phyloP scores from a whole-genome alignment of 2,113 vertebrate genomes.

The Pelodiscus sinensis region DNA sequence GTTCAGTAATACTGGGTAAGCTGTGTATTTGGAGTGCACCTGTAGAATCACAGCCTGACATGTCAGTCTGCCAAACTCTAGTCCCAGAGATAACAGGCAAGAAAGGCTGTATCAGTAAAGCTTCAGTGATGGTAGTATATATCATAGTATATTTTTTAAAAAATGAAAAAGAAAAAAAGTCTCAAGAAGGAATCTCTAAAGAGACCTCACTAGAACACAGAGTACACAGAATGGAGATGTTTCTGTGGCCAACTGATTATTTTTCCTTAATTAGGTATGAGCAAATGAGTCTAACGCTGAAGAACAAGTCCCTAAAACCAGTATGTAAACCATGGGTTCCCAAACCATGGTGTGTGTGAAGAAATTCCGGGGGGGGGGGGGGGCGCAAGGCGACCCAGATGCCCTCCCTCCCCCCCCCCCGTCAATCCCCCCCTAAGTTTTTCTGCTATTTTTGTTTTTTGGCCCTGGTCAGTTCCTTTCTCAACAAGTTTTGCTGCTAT shows the following conservation, averaged over 20 bases:
- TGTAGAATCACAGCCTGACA: background rate
- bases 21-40: background rate
- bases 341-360: too few relatives aligned
- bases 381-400: too few relatives aligned
- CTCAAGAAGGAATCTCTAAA: conserved; percentile 3
- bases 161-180: background rate
- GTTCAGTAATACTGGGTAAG: background rate
- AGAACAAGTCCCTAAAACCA: conserved; percentile 50
- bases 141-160: too few relatives aligned
- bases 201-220: background rate
- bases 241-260: conserved; percentile 39
- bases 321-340: conserved; percentile 51
- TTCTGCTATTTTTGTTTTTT: too few relatives aligned
- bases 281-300: conserved; percentile 49
- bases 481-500: too few relatives aligned
- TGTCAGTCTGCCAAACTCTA: background rate
- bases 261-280: conserved; percentile 60
- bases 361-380: too few relatives aligned
- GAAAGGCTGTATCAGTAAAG: background rate
- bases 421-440: too few relatives aligned
- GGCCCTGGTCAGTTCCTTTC: too few relatives aligned
- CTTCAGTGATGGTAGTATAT: background rate
- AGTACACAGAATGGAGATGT: conserved; percentile 23
- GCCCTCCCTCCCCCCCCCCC: too few relatives aligned
- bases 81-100: conserved; percentile 12